Base-by-base conservation (phyloP, 1,140 invertebrate genomes). In the Psilanteris sp. region DNA sequence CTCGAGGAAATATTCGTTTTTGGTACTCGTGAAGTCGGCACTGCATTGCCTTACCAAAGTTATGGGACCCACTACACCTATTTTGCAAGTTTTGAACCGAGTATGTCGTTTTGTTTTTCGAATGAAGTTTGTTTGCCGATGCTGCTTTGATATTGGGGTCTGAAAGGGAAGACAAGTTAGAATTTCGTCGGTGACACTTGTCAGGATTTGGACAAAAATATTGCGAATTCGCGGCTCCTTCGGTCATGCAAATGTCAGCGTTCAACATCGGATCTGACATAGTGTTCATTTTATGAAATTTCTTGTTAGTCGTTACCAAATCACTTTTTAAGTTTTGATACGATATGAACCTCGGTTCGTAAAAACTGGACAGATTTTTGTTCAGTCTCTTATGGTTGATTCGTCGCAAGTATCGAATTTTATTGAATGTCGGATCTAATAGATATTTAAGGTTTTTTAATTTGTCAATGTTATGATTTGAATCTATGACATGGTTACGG, bases 401-500 rank as follows among this genome's bases (percentile, higher is more conserved):
- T 7, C 74, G 71, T 5, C 85, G 61, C 0, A 88, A 32, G 20
- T 88, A 81, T 3, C 86, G 78, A 5, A 88, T 87, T 34, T 85
- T 88, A 32, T 79, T 85, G 52, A 87, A 88, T 0, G 84, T 86
- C 3, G 86, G 86, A 43, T 88, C 85, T 0, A 87, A 29, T 0
- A 86, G 41, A 31, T 88, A 87, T 11, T 88, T 88, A 0, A 87
- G 66, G 15, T 82, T 86, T 26, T 81, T 85, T 1, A 87, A 82
- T 37, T 86, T 87, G 44, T 87, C 85, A 8, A 87, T 82, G 27
- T 88, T 88, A 32, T 87, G 83, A 52, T 87, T 88, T 0, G 83
- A 85, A 22, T 88, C 84, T 13, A 88, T 87, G 1, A 87, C 32
- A 31, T 82, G 83, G 24, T 82, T 87, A 0, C 85, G 68, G 14